Evolutionary conservation across 2,113 vertebrate species (phyloP).

Genomic region (Leucopternis melanops): DNA sequence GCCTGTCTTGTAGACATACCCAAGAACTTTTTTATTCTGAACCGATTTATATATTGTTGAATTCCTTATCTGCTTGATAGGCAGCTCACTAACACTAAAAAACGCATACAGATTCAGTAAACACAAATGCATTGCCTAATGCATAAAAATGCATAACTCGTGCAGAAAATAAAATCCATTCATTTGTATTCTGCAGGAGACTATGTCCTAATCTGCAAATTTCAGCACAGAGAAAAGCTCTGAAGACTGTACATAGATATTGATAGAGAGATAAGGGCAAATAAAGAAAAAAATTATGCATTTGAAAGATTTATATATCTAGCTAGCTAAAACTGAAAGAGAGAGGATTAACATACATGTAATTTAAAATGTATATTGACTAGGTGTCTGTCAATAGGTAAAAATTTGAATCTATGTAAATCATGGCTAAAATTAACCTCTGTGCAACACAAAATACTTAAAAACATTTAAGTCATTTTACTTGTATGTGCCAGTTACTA

Average conservation of each 20-base stretch:
- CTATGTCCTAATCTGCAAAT: constrained; percentile 14
- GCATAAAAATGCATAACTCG: background rate
- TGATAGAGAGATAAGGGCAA: background rate
- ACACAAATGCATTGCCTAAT: background rate
- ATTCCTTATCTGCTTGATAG: constrained; percentile 12
- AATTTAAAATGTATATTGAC: background rate
- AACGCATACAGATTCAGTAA: background rate
- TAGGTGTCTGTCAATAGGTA: background rate
- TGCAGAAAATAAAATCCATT: constrained; percentile 27
- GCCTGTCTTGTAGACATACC: background rate
- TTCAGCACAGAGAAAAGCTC: background rate
- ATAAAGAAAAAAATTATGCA: background rate
- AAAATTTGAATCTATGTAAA: background rate
- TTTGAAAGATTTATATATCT: background rate
- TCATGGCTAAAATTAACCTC: background rate
- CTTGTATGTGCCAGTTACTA: background rate
- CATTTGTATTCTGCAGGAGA: constrained; percentile 19
- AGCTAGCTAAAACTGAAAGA: background rate
- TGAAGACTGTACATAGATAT: background rate
- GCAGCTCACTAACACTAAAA: background rate
- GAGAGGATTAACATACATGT: background rate
- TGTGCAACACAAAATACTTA: background rate
- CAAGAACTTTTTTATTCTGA: background rate
- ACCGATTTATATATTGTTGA: background rate
- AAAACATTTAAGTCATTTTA: background rate